Evolutionary conservation across 2,888 invertebrate genomes (phyloP), one percentile per base, ranked within the genome.

Genomic region (Amphipyra tragopoginis): DNA sequence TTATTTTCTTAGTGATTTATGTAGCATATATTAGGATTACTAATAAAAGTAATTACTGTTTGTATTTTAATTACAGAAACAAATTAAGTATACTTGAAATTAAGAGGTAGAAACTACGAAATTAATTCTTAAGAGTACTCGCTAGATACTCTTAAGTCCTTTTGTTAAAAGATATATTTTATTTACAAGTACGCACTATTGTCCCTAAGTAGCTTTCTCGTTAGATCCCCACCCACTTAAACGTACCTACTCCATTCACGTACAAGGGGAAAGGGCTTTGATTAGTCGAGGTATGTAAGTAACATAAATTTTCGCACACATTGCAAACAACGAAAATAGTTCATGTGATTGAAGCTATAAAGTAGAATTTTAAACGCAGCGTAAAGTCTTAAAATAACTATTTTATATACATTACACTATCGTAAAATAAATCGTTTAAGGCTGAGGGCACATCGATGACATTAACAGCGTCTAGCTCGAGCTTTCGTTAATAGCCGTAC

Each of bases 351-450:
- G 7, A 29, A 29, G 36, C 36, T 2, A 10, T 10, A 10, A 3
- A 7, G 29, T 29, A 21, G 29, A 29, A 29, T 10, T 36, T 36
- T 7, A 29, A 29, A 29, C 10, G 10, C 11, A 9, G 2, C 8
- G 34, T 34, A 34, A 34, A 8, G 9, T 34, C n/a, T 47, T 13
- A 33, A 34, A 14, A 13, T 45, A 33, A 14, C 33, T 13, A 33
- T 47, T 47, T 13, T 47, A 45, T 29, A 1, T 5, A 42, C 7
- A 51, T 39, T 64, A 67, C 47, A 51, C 59, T 13, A 36, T 50
- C 59, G 57, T 77, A 63, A 72, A 72, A 70, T 64, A 74, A 65
- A 55, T 67, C 53, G 61, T 68, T 64, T 68, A 42, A 73, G 52
- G 68, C 53, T 64, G 55, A 65, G 34, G 52, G 52, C 52, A 77